Conservation (phyloP, 2,888 invertebrate genomes). For the Phrixothrix hirtus region DNA sequence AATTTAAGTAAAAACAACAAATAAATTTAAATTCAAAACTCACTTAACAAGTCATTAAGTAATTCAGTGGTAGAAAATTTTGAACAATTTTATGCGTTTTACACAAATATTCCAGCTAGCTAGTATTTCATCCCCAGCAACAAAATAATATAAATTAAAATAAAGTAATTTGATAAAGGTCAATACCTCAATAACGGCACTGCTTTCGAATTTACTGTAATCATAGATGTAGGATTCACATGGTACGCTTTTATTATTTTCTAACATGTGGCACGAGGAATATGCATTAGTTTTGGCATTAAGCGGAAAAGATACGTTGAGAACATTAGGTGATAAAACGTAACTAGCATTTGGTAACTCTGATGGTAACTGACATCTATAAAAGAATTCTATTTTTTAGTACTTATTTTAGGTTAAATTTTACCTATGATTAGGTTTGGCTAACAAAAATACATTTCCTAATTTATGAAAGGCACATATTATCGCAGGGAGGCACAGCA, state of each 20-base stretch:
- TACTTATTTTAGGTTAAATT: conserved; percentile 4
- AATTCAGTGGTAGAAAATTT: too few species aligned
- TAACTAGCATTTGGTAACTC: conserved; percentile 56
- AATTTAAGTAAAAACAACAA: too few species aligned
- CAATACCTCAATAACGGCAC: conserved; percentile 68
- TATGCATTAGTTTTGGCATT: conserved; percentile 55
- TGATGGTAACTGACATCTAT: conserved; percentile 64
- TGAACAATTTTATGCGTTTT: too few species aligned
- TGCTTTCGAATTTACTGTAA: conserved; percentile 62
- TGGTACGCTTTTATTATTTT: conserved; percentile 52
- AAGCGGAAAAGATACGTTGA: conserved; percentile 61
- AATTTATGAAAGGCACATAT: conserved; percentile 75
- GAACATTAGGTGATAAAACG: conserved; percentile 54
- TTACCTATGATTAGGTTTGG: conserved; percentile 67
- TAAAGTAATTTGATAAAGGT: too few species aligned
- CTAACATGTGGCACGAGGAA: conserved; percentile 60
- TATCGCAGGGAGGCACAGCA: conserved; percentile 72
- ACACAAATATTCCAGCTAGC: too few species aligned
- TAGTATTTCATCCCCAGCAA: too few species aligned
- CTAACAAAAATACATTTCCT: conserved; percentile 70
- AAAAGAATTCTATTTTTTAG: conserved; percentile 23
- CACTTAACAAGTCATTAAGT: too few species aligned
- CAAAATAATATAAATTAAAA: too few species aligned
- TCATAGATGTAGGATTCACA: conserved; percentile 68
- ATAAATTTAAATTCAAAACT: too few species aligned